Base-by-base conservation (phyloP, 2,797 vertebrate genomes). In the Pitangus sulphuratus region DNA sequence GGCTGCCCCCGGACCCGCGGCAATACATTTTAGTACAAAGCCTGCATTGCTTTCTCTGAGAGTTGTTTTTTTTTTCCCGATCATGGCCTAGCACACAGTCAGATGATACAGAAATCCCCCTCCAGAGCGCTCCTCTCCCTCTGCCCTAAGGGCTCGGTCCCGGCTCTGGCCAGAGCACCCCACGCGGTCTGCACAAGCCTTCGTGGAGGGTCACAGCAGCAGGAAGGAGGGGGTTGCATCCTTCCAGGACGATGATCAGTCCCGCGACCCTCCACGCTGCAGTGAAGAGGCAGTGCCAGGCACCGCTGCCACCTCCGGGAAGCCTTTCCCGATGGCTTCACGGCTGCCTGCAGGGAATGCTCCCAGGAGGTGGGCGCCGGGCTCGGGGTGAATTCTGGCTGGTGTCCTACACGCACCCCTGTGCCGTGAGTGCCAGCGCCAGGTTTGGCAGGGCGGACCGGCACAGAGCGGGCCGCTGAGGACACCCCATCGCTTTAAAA, bases 11-110 rank as follows among this genome's bases (percentile, higher is more conserved):
- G 24, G 47, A 26, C 37, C 53, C 9, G 2, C 6, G 6, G 35
- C 39, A 95, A 85, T 91, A 93, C 93, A 95, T 21, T 57, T 83
- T 60, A 74, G 68, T 78, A 89, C 40, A 47, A 78, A 89, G 30
- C 16, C 30, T 35, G 16, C 20, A 3, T 0, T 14, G 58, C 51
- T 11, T 75, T 51, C 25, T 24, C 12, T 6, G 37, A 53, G 40
- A 18, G 26, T 10, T n/a, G n/a, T 28, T 48, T 33, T 37, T 37
- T 4, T 57, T 50, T 40, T 40, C 48, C n/a, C 1, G 2, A 30
- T 37, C 47, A 31, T 14, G 25, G 65, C 2, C 3, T n/a, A 64
- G 58, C 30, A 56, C 28, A 11, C 2, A 4, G 28, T 16, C 42
- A 57, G 47, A 76, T 7, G 25, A 44, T 6, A 24, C 4, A 84